These are phyloP conservation scores for Thaleichthys pacificus DNA, from an alignment of 2,797 vertebrate genomes.

Conservation along the genomic window DNA sequence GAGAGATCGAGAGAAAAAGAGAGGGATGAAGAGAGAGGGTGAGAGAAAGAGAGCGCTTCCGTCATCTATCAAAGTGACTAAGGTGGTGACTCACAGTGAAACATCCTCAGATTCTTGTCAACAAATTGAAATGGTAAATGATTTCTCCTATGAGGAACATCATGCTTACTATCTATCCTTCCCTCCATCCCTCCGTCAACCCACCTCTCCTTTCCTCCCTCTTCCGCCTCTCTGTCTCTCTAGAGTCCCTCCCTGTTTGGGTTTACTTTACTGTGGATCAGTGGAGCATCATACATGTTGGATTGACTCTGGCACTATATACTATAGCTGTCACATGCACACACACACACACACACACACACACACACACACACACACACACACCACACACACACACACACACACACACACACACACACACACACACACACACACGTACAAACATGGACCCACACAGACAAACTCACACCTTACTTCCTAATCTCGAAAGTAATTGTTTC, in stretches of 20 bases:
- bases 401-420: conserved; percentile 9
- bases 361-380: no score
- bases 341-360: conserved; percentile 11
- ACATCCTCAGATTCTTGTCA: conserved; percentile 76
- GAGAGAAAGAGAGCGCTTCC: conserved; percentile 36
- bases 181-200: conserved; percentile 26
- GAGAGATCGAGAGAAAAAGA: conserved; percentile 16
- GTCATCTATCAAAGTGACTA: conserved; percentile 72
- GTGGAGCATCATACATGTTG: conserved; percentile 42
- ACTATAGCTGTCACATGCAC: conserved; percentile 11
- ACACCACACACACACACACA: conserved; percentile 13
- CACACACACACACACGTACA: conserved; percentile 6
- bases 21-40: conserved; percentile 12
- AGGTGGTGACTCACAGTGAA: conserved; percentile 68
- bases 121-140: conserved; percentile 77
- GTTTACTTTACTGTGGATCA: conserved; percentile 65
- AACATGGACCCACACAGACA: not conserved
- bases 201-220: conserved; percentile 8
- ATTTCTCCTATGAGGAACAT: conserved; percentile 77
- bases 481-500: no score
- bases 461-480: conserved; percentile 1
- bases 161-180: conserved; percentile 2
- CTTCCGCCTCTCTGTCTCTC: conserved; percentile 2
- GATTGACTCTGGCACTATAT: conserved; percentile 38
- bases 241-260: conserved; percentile 48